A percentile compares a stretch with the other conserved stretches of the same genome.
These are phyloP conservation scores for Alethe diademata DNA, from an alignment of 2,113 vertebrate species.

Conservation along the genomic window DNA sequence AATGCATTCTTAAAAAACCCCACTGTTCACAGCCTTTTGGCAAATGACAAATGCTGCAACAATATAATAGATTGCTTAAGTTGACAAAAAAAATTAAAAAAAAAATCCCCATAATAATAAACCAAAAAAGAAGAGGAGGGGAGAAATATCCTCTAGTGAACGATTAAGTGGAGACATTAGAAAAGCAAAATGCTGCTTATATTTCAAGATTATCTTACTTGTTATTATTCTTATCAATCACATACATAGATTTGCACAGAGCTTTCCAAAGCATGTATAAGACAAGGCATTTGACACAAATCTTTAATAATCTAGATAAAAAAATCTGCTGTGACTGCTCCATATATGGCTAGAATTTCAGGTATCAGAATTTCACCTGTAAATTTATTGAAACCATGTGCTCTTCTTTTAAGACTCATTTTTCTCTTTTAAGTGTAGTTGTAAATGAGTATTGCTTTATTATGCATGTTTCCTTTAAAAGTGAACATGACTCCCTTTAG, in stretches of 20 bases:
- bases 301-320: slow-evolving; percentile 17
- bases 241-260: neutral
- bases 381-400: slow-evolving; percentile 31
- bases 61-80: neutral
- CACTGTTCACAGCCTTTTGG: neutral
- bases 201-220: slow-evolving; percentile 12
- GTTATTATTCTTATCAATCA: slow-evolving; percentile 27
- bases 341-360: neutral
- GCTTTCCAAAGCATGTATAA: slow-evolving; percentile 38
- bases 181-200: slow-evolving; percentile 44
- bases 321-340: neutral
- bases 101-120: neutral
- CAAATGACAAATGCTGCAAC: neutral
- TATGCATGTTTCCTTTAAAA: slow-evolving; percentile 76
- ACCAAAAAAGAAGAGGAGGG: neutral
- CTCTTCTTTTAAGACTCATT: slow-evolving; percentile 56
- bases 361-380: slow-evolving; percentile 8
- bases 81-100: rapidly evolving
- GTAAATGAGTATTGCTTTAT: slow-evolving; percentile 72
- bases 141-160: neutral
- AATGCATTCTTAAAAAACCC: neutral
- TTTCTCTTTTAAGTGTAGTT: slow-evolving; percentile 69
- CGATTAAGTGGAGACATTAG: neutral
- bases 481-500: slow-evolving; percentile 75
- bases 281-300: neutral